Evolutionary conservation across 2,888 invertebrate species (phyloP), one percentile per base, ranked within the genome.

Genomic region (Asteroscopus sphinx): DNA sequence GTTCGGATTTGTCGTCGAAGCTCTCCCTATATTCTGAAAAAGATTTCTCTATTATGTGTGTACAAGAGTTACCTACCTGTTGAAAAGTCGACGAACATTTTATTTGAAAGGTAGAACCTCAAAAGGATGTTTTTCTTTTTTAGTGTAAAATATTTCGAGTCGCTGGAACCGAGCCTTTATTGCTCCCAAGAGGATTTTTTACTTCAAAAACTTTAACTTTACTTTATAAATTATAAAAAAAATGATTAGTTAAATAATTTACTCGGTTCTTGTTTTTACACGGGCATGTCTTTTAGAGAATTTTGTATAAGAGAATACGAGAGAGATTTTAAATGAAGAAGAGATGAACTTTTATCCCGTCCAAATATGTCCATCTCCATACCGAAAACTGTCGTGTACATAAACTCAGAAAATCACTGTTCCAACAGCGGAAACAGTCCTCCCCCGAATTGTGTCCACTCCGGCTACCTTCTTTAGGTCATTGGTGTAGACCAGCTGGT

Each of bases 1-100:
- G 35, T 70, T 46, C 16, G 66, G 66, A 70, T 66, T 64, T 66
- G 65, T 41, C 39, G 40, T 39, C 46, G 47, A 48, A 65, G 64
- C 64, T 36, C 32, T 26, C 9, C 26, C 37, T 42, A 21, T 30
- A 56, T 55, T 64, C 40, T n/a, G 45, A 13, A 32, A 70, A 40
- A 47, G 26, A 64, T 66, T 45, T 45, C 30, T 46, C n/a, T 63
- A 35, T 64, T 56, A 39, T 37, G n/a, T 61, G 5, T 33, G 28
- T 16, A 17, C 32, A 12, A n/a, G n/a, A n/a, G n/a, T n/a, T n/a
- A n/a, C n/a, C n/a, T 42, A 49, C 49, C 46, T 46, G 70, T 65
- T 69, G 71, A 56, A 70, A 48, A 44, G 16, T 39, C 26, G 2
- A 9, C 17, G 11, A 15, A 36, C 21, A 26, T 41, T 51, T 36